Base-by-base conservation (phyloP, 2,797 vertebrate species). In the Sebastes dallii region DNA sequence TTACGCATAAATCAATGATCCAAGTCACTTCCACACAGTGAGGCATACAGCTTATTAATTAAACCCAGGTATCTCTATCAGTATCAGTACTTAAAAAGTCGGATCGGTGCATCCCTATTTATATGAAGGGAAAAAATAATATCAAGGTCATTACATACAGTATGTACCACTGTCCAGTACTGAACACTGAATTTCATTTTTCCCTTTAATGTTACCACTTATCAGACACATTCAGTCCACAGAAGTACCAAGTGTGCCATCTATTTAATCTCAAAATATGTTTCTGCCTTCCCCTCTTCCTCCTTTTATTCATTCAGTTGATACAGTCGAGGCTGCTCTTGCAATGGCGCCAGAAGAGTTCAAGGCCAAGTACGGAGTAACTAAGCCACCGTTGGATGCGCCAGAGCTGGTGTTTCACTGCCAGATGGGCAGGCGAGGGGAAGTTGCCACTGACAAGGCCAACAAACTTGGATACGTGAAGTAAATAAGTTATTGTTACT, bases 381-480 rank as follows among this genome's bases (percentile, higher is more conserved):
- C 75, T 1, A 97, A 96, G 77, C 96, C 96, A 3, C 14, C 66
- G 0, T 20, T 85, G 13, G 93, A 95, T 0, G 85, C 94, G 1
- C 74, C 92, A 14, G 90, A 96, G 42, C 75, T 97, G 55, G 81
- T 97, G 78, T 96, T 98, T 89, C 94, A 97, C 87, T 97, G 97
- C 83, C 95, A 95, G 56, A 24, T 95, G 65, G 96, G 97, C 52
- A 89, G 6, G 8, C 90, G 96, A 75, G 96, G 95, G 5, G 79
- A 1, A 13, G 20, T 6, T 14, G 97, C 96, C 60, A 95, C 94
- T 1, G 72, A 83, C n/a, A 94, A 93, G 12, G 96, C 96, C 32
- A 54, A 4, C 4, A 4, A 78, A 18, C 88, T 96, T 0, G 97
- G 97, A 71, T 97, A 94, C 25, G 32, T 75, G 25, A 95, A 94